phyloP scores from a whole-genome alignment of 2,888 invertebrate genomes.

The Frankliniella fusca region DNA sequence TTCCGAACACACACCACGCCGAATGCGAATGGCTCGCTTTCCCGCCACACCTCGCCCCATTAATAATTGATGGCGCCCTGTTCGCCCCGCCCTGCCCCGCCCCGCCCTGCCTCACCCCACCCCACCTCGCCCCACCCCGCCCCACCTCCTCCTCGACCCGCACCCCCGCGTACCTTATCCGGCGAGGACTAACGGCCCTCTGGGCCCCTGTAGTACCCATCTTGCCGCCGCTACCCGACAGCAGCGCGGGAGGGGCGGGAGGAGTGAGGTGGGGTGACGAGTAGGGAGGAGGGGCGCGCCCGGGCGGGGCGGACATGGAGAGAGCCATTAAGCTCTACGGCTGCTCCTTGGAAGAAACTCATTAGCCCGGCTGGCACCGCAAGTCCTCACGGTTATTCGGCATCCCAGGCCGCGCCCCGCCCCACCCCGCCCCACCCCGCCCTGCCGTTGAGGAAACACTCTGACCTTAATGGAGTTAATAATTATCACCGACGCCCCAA shows the following conservation, averaged over 20 bases:
- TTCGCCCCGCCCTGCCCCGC: not conserved
- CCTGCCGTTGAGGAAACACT: not conserved
- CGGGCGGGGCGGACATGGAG: not conserved
- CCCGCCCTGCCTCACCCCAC: not conserved
- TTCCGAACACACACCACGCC: no score
- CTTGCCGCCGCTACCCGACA: not conserved
- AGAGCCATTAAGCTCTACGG: not conserved
- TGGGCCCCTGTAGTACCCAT: not conserved
- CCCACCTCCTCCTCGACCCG: no score
- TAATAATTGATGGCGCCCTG: not conserved
- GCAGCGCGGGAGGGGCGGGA: not conserved
- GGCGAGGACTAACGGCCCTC: no score
- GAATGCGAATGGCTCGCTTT: no score
- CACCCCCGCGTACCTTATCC: no score
- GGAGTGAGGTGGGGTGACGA: not conserved
- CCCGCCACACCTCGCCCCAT: not conserved
- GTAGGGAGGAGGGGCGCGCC: not conserved
- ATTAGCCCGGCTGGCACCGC: not conserved
- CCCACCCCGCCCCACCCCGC: not conserved
- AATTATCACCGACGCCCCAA: not conserved
- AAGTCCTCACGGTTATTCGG: no score
- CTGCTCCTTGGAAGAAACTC: not conserved
- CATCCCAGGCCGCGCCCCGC: not conserved
- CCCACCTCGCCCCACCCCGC: not conserved
- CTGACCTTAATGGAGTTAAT: conserved; percentile 14